Percentiles rank a stretch among this genome's conserved stretches.
These are phyloP conservation scores for Hypanus sabinus DNA, from an alignment of 2,113 vertebrate genomes.

Conservation along the genomic window DNA sequence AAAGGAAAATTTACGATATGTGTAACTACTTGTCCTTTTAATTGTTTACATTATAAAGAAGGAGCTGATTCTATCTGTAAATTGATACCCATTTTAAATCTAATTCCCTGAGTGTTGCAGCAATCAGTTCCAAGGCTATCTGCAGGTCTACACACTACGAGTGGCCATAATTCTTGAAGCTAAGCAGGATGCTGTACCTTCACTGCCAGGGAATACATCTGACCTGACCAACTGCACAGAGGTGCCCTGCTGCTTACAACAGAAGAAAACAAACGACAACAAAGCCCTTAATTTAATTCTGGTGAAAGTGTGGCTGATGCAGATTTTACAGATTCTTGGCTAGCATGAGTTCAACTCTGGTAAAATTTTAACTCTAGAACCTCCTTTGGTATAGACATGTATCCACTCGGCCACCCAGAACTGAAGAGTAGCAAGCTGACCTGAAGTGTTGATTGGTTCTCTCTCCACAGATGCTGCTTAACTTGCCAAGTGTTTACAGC, in stretches of 20 bases:
- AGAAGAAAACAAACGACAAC: neutral
- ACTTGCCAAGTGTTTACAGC: too few species aligned
- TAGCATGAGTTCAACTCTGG: neutral
- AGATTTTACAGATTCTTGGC: neutral
- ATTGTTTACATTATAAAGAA: neutral
- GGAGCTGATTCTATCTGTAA: neutral
- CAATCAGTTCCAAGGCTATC: neutral
- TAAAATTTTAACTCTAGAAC: neutral
- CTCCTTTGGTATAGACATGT: too few species aligned
- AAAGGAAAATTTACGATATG: neutral
- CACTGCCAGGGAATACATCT: neutral
- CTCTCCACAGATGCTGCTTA: too few species aligned
- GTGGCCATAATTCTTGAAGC: neutral
- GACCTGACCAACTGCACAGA: neutral
- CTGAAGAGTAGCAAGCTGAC: too few species aligned
- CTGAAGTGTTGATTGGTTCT: too few species aligned
- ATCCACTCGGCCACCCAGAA: too few species aligned
- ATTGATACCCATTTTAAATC: neutral
- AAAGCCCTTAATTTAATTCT: neutral
- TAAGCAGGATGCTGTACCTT: neutral
- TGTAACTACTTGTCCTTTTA: neutral
- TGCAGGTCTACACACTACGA: neutral
- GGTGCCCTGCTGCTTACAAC: neutral
- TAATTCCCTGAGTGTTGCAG: neutral
- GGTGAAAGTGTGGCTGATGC: neutral